Percentiles rank a stretch among this genome's conserved stretches.
Conservation (phyloP, 2,888 invertebrate species). For the Cheilosia vernalis region DNA sequence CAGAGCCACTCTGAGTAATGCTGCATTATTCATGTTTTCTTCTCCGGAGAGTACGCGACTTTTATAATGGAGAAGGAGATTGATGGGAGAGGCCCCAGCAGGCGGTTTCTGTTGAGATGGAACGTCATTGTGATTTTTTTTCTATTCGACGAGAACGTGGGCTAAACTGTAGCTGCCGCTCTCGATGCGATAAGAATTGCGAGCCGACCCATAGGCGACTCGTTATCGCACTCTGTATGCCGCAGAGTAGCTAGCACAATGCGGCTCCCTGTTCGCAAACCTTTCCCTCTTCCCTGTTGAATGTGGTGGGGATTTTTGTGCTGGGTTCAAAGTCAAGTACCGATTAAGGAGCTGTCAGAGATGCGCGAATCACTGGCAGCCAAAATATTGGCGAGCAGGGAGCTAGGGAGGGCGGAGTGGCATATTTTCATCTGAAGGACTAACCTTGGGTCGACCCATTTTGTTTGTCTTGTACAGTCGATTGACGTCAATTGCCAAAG, state of each 20-base stretch:
- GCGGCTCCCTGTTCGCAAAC: slow-evolving; percentile 21
- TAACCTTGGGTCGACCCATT: slow-evolving; percentile 66
- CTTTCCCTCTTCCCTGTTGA: slow-evolving; percentile 22
- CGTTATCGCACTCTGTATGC: slow-evolving; percentile 20
- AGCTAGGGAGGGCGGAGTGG: slow-evolving; percentile 3
- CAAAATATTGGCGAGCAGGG: neutral
- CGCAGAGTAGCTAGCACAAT: slow-evolving; percentile 14
- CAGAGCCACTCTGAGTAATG: slow-evolving; percentile 20
- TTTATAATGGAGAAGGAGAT: too few relatives aligned
- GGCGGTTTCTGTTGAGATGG: neutral
- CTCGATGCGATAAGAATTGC: slow-evolving; percentile 33
- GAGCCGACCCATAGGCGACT: slow-evolving; percentile 22
- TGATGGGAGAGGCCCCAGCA: slow-evolving; percentile 6
- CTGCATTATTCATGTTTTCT: slow-evolving; percentile 27
- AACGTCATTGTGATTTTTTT: neutral
- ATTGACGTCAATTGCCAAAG: slow-evolving; percentile 73
- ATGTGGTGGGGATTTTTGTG: slow-evolving; percentile 28
- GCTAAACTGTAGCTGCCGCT: neutral
- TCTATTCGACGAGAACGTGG: neutral
- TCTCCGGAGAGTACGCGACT: slow-evolving; percentile 7
- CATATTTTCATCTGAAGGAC: slow-evolving; percentile 52
- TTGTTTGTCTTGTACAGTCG: slow-evolving; percentile 24
- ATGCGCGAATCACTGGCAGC: neutral
- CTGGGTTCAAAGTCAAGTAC: slow-evolving; percentile 64
- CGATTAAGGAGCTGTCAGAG: slow-evolving; percentile 51